Conservation (phyloP, 2,797 vertebrate genomes). For the Luscinia megarhynchos region DNA sequence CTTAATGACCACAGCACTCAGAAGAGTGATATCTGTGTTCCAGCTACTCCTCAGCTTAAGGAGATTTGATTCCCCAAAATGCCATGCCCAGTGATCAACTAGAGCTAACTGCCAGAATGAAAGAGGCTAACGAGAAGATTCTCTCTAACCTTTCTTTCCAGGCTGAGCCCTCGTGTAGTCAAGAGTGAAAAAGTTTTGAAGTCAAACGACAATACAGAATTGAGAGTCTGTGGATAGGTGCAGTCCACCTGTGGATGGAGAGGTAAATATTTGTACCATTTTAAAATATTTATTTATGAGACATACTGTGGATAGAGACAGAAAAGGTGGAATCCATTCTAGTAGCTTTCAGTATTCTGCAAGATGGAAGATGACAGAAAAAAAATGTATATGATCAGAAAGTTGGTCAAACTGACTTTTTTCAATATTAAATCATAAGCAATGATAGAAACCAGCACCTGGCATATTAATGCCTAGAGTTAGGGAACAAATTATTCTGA, state of each 20-base stretch:
- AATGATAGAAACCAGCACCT: constrained; percentile 25
- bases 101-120: neutral
- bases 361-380: constrained; percentile 2
- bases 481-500: constrained; percentile 42
- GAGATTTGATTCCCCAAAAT: neutral
- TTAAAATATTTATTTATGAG: neutral
- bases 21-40: neutral
- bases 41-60: neutral
- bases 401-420: neutral
- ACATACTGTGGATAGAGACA: neutral
- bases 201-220: neutral
- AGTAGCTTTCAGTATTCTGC: neutral
- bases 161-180: neutral
- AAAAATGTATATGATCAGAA: neutral
- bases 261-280: neutral
- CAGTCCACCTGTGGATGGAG: neutral
- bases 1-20: neutral
- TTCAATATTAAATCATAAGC: constrained; percentile 33
- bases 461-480: constrained; percentile 14
- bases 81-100: neutral
- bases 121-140: neutral
- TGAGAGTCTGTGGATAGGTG: neutral
- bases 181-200: neutral
- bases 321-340: neutral
- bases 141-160: neutral